Conservation (phyloP, 2,797 vertebrate genomes). For the Spinus pinus region DNA sequence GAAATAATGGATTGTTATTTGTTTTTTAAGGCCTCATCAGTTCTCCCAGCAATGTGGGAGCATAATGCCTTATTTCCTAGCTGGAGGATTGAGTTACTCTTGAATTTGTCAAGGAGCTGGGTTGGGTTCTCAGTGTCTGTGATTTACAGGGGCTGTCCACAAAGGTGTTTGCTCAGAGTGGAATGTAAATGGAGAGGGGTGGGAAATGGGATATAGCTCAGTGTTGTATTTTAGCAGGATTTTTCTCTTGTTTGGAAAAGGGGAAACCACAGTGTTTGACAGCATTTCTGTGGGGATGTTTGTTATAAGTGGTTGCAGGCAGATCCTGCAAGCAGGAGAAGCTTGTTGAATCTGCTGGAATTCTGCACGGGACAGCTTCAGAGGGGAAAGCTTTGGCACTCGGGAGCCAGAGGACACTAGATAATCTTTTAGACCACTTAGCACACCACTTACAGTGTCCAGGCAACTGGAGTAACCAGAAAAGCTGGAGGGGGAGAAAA, state of each 20-base stretch:
- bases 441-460: not conserved
- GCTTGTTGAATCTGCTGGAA: not conserved
- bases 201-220: not conserved
- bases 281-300: not conserved
- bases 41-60: not conserved
- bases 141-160: not conserved
- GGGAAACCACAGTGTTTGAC: not conserved
- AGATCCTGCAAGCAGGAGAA: not conserved
- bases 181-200: not conserved
- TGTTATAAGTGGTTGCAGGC: not conserved
- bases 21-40: constrained; percentile 18
- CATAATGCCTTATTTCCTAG: not conserved
- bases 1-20: not conserved
- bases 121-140: not conserved
- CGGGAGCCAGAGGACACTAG: not conserved
- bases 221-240: not conserved
- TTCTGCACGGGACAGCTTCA: not conserved
- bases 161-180: not conserved
- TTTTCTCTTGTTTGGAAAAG: not conserved
- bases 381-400: not conserved
- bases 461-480: not conserved
- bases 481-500: not conserved
- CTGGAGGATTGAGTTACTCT: not conserved
- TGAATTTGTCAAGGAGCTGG: not conserved
- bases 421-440: constrained; percentile 1